Percentiles rank a stretch among this genome's conserved stretches.
phyloP scores from a whole-genome alignment of 2,888 invertebrate genomes.

The Bombylius discolor region DNA sequence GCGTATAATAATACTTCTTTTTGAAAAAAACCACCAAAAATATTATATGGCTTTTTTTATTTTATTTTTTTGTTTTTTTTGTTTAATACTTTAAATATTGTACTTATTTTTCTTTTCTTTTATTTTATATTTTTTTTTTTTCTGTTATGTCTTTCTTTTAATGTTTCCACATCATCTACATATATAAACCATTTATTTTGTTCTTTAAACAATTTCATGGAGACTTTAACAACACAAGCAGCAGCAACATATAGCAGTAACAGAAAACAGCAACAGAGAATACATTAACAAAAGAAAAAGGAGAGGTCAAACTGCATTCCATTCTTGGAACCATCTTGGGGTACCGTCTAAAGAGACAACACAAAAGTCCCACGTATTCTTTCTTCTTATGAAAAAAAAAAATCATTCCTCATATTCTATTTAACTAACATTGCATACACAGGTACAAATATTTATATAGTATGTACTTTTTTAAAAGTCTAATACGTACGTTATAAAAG shows the following conservation, averaged over 20 bases:
- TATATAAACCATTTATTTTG: not conserved
- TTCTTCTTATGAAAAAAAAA: not conserved
- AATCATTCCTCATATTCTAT: not conserved
- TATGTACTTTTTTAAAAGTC: too few relatives aligned
- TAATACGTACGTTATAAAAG: too few relatives aligned
- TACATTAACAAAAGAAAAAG: conserved; percentile 3
- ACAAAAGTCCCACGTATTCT: not conserved
- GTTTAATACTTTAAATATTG: too few relatives aligned
- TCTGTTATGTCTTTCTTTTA: not conserved
- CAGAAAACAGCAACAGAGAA: not conserved
- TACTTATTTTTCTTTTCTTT: too few relatives aligned
- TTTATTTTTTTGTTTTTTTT: too few relatives aligned
- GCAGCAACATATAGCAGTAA: too few relatives aligned
- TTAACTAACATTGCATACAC: too few relatives aligned
- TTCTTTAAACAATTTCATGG: not conserved
- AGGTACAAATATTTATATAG: too few relatives aligned
- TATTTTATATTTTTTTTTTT: not conserved
- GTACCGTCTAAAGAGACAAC: not conserved
- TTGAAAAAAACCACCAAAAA: too few relatives aligned
- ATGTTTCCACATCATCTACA: not conserved
- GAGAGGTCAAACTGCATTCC: conserved; percentile 12
- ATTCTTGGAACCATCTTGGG: conserved; percentile 5
- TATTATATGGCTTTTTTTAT: too few relatives aligned
- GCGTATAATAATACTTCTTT: too few relatives aligned
- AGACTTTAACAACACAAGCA: not conserved